Evolutionary conservation across 1,140 invertebrate genomes (phyloP), one percentile per base, ranked within the genome.

Genomic region (Diabrotica virgifera): DNA sequence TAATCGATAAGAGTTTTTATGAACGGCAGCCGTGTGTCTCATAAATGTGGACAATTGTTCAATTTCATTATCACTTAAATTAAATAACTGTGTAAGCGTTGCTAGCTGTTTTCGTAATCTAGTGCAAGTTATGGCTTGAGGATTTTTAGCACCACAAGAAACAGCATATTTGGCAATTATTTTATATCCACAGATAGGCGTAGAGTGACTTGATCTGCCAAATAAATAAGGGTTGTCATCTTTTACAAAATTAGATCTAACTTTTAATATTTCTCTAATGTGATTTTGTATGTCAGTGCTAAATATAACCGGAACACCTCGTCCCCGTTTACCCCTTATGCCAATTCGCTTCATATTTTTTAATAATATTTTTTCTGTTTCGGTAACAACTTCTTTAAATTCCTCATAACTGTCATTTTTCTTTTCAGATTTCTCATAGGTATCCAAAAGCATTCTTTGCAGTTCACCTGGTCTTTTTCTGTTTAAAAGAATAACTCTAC

Each of bases 71-170:
- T 78, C 73, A 24, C 64, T 64, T 66, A 77, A 69, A 59, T 52
- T 72, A 52, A 79, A 78, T 11, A 78, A 38, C 67, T 79, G 76
- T 77, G 9, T 24, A 4, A 24, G 24, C 24, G 24, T 24, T 24
- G 76, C 77, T 40, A 78, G 68, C 70, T 78, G 73, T 68, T 77
- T 77, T 53, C 77, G 36, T 3, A 78, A 63, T 62, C 64, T 63
- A 36, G 73, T 77, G 35, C 67, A 69, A 24, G 66, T 68, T 52
- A 68, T 62, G 36, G 59, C 63, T 24, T 14, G 9, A 6, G 60
- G 59, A 9, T 65, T 58, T 59, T 65, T 68, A 11, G 63, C 59
- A 8, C 67, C 63, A 55, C 66, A 60, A 55, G 38, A n/a, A 9
- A 8, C n/a, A 0, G 56, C 65, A 54, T 67, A 59, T 54, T 63